These are phyloP conservation scores for Monodelphis domestica DNA, from an alignment of 2,797 vertebrate species.

Conservation along the genomic window DNA sequence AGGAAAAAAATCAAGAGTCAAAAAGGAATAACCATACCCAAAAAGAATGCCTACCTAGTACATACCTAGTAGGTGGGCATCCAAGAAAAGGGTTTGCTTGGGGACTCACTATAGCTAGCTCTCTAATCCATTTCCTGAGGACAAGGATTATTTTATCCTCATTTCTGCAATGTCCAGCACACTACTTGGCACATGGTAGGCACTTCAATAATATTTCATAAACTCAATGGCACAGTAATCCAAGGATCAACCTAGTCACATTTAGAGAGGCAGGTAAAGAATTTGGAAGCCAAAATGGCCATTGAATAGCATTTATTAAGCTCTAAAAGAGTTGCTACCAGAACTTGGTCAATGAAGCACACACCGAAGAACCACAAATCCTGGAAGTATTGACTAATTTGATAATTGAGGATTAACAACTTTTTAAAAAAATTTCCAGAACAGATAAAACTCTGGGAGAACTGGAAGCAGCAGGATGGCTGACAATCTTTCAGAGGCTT, in stretches of 20 bases:
- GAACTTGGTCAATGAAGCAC: not conserved
- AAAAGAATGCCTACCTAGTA: not conserved
- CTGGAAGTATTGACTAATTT: not conserved
- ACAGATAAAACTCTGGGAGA: constrained; percentile 16
- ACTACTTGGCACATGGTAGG: not conserved
- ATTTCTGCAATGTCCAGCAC: not conserved
- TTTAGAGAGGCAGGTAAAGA: not conserved
- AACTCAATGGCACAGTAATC: not conserved
- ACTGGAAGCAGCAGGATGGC: not conserved
- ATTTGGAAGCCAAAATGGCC: not conserved
- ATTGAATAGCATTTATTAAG: not conserved
- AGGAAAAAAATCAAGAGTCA: too few species aligned
- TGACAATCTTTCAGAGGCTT: constrained; percentile 21
- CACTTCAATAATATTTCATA: not conserved
- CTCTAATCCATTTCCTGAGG: not conserved
- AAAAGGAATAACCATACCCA: too few species aligned
- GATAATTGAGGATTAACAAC: not conserved
- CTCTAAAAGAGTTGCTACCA: not conserved
- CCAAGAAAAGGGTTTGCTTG: not conserved
- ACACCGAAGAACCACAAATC: not conserved
- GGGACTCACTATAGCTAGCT: not conserved
- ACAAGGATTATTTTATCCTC: not conserved
- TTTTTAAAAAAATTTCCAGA: constrained; percentile 36
- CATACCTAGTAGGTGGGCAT: not conserved
- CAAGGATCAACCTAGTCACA: not conserved